phyloP scores from a whole-genome alignment of 2,113 vertebrate species.

The Vicugna pacos region DNA sequence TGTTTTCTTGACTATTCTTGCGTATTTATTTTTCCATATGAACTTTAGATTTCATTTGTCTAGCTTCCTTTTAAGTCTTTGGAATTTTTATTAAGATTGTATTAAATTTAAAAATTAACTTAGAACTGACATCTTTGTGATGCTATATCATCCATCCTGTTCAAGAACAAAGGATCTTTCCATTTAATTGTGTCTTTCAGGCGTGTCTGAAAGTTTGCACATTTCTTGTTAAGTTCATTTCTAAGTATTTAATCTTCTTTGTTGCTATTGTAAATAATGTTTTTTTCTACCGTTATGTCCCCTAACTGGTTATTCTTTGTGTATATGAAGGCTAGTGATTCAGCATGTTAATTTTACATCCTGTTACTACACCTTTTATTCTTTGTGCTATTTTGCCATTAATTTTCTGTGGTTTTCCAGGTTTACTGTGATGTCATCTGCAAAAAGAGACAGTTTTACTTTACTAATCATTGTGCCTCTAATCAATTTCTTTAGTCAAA shows the following conservation, averaged over 20 bases:
- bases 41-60: neutral
- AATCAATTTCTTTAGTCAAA: neutral
- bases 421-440: neutral
- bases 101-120: neutral
- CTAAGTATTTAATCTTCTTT: neutral
- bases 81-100: neutral
- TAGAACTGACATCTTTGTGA: neutral
- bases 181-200: neutral
- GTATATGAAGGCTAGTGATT: neutral
- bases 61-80: neutral
- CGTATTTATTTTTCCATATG: neutral
- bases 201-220: neutral
- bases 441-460: neutral
- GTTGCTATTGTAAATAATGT: neutral
- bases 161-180: neutral
- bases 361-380: neutral
- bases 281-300: neutral
- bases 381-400: neutral
- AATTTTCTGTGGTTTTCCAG: neutral
- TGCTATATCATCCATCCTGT: neutral
- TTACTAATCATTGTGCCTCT: neutral
- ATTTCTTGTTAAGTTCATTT: neutral
- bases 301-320: neutral
- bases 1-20: constrained; percentile 1
- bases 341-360: neutral